Percentiles rank a stretch among this genome's conserved stretches.
phyloP scores from a whole-genome alignment of 2,888 invertebrate genomes.

The Drosophila ustulata region DNA sequence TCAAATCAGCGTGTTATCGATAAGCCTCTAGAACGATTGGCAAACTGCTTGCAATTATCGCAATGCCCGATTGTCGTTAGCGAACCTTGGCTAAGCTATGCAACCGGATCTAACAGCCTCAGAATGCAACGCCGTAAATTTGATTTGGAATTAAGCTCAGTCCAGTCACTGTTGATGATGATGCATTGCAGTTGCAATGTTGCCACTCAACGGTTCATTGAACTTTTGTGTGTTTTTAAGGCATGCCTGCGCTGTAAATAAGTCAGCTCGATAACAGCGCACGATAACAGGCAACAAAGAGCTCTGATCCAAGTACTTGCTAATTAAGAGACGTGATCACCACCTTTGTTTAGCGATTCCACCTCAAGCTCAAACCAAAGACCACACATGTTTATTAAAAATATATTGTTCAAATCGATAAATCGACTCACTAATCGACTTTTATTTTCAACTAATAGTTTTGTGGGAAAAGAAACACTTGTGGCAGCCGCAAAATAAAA shows the following conservation, averaged over 20 bases:
- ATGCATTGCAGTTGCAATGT: slow-evolving; percentile 6
- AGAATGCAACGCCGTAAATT: slow-evolving; percentile 9
- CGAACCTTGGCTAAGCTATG: slow-evolving; percentile 29
- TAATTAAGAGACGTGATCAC: slow-evolving; percentile 26
- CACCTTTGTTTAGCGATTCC: slow-evolving; percentile 31
- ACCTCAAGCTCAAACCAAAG: background rate
- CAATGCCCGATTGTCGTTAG: slow-evolving; percentile 5
- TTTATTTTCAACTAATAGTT: background rate
- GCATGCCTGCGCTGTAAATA: slow-evolving; percentile 1
- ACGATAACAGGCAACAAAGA: slow-evolving; percentile 40
- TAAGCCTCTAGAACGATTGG: background rate
- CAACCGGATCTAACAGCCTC: slow-evolving; percentile 56
- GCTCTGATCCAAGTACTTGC: slow-evolving; percentile 4
- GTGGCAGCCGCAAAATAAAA: background rate
- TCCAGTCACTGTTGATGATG: background rate
- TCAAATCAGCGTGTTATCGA: background rate
- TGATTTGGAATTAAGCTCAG: background rate
- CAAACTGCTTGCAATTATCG: slow-evolving; percentile 9
- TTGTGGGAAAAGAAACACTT: background rate
- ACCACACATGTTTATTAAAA: too few species aligned
- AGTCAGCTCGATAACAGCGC: slow-evolving; percentile 8
- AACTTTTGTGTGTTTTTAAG: slow-evolving; percentile 19
- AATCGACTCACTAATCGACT: too few species aligned
- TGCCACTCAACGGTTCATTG: slow-evolving; percentile 1
- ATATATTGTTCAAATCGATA: too few species aligned